Percentiles rank a stretch among this genome's conserved stretches.
Evolutionary conservation across 2,797 vertebrate genomes (phyloP).

Genomic region (Buphagus erythrorhynchus): DNA sequence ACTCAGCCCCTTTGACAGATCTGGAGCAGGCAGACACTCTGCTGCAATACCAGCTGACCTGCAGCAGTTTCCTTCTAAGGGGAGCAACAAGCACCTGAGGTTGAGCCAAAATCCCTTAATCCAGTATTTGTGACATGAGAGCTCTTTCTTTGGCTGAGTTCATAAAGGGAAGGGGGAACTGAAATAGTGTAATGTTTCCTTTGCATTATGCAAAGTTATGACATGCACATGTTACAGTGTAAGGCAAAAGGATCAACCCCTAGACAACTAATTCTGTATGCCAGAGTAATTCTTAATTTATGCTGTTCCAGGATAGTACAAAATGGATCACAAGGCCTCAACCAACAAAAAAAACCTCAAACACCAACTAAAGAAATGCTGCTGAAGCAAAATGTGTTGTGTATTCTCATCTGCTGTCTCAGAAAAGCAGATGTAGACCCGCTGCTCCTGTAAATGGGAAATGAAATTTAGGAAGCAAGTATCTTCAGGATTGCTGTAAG

Average conservation of each 20-base stretch:
- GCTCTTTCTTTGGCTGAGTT: not conserved
- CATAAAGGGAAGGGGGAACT: not conserved
- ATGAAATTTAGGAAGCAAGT: not conserved
- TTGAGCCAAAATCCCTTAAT: not conserved
- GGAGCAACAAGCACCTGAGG: not conserved
- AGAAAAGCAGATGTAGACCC: not conserved
- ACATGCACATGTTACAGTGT: no score
- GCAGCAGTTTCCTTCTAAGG: not conserved
- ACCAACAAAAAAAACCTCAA: accelerated
- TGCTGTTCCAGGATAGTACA: not conserved
- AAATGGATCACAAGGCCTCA: not conserved
- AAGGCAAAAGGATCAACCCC: not conserved
- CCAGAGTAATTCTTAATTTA: not conserved
- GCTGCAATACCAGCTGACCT: not conserved
- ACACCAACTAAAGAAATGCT: not conserved
- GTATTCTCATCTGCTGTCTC: not conserved
- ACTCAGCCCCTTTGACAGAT: not conserved
- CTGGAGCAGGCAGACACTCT: not conserved
- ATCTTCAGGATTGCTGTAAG: not conserved
- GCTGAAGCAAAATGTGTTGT: not conserved
- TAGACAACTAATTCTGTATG: not conserved
- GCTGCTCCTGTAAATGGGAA: not conserved
- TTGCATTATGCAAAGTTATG: not conserved
- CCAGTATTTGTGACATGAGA: not conserved
- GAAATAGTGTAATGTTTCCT: not conserved